Conservation (phyloP, 2,797 vertebrate genomes). For the Gymnothorax javanicus region DNA sequence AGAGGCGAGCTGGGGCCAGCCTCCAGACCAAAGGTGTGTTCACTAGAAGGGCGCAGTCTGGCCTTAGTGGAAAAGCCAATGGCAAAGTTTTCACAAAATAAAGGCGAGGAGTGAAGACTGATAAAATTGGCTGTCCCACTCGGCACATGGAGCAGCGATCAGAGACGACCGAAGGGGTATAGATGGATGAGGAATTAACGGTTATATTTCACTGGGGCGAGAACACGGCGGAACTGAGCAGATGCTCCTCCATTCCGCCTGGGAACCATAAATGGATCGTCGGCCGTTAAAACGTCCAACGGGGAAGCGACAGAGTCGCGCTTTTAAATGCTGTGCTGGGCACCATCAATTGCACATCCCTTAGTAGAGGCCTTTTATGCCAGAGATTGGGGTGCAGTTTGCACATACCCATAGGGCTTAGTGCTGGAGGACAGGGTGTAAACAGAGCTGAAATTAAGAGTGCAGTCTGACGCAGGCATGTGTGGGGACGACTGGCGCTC, state of each 20-base stretch:
- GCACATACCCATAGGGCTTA: constrained; percentile 5
- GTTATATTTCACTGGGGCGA: constrained; percentile 59
- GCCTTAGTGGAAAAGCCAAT: constrained; percentile 38
- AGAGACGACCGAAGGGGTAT: constrained; percentile 4
- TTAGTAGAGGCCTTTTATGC: constrained; percentile 40
- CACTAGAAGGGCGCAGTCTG: constrained; percentile 59
- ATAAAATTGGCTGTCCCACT: constrained; percentile 69
- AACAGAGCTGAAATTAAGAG: constrained; percentile 32
- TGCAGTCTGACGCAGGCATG: constrained; percentile 41
- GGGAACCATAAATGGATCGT: constrained; percentile 64
- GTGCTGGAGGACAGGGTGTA: background rate
- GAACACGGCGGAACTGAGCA: constrained; percentile 60
- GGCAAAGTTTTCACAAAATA: constrained; percentile 58
- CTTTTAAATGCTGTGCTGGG: constrained; percentile 54
- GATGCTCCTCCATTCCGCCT: constrained; percentile 56
- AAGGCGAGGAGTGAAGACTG: constrained; percentile 64
- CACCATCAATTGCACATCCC: constrained; percentile 35
- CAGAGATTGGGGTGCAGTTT: constrained; percentile 33
- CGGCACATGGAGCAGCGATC: constrained; percentile 35
- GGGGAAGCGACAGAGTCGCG: constrained; percentile 42
- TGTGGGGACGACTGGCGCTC: background rate
- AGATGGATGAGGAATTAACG: constrained; percentile 69
- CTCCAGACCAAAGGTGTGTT: constrained; percentile 65
- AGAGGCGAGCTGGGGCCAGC: constrained; percentile 61
- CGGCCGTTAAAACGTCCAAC: constrained; percentile 54